Base-by-base conservation (phyloP, 2,113 vertebrate species). In the Rhabdornis inornatus region DNA sequence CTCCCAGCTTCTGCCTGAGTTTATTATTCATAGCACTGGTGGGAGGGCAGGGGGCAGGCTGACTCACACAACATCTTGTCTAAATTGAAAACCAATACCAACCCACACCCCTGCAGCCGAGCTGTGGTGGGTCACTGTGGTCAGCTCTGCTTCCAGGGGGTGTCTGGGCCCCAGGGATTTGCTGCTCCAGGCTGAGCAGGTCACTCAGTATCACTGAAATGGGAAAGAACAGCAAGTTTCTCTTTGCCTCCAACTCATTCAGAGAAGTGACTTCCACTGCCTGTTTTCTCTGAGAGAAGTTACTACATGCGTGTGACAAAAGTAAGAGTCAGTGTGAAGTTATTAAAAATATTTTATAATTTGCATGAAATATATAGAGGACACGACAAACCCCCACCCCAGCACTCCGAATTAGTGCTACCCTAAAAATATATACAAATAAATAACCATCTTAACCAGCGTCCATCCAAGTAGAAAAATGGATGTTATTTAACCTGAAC, bases 1-100 rank as follows among this genome's bases (percentile, higher is more conserved):
- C 95, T 55, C 74, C 40, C 74, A 83, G 28, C 66, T 95, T 79
- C 95, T 95, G 61, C 65, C 81, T 87, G 76, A 94, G 52, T 95
- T 96, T 97, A 95, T 97, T 97, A 97, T 97, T 97, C 96, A 97
- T 95, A 97, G 94, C 94, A 74, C 75, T 90, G 90, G 81, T 90
- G 94, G 95, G 94, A 97, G 95, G 87, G 89, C 85, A 96, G 79
- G 75, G 95, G 94, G 86, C 69, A 94, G 83, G 89, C 24, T 97
- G 90, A 95, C 94, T 97, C 92, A 96, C 94, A 94, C 83, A 95
- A 92, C 82, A 87, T 96, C 96, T 94, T 95, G 97, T 96, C 91
- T 94, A 65, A 94, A 94, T 87, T 95, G 95, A 96, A 98, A 96
- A 72, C 94, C 68, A 95, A 97, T 42, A 95, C 89, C 81, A 89